Evolutionary conservation across 2,113 vertebrate genomes (phyloP), one percentile per base, ranked within the genome.

Genomic region (Tragelaphus imberbis): DNA sequence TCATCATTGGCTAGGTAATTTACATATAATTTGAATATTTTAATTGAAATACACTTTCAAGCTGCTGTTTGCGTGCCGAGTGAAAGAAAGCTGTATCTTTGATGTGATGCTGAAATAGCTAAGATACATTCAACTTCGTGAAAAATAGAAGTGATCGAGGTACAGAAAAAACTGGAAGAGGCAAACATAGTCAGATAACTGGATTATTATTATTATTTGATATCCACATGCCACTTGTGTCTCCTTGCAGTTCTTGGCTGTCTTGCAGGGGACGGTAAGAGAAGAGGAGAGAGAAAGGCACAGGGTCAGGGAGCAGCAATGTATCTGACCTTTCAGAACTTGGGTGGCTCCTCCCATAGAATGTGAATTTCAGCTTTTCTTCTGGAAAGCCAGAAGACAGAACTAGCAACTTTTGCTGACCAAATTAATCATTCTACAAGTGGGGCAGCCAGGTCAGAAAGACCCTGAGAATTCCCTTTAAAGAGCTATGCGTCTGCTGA

Each of bases 281-380:
- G 28, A 77, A 17, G n/a, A 36, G 17, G 71, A 51, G 36, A 59
- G 56, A 14, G 68, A 27, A 63, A 68, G 65, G n/a, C 0, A 0
- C 53, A 19, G 25, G 17, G 6, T 23, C 0, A 16, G 15, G 44
- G 3, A 28, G 21, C 17, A 58, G 40, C 15, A 1, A 30, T 5
- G 30, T 0, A 11, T 25, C 68, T n/a, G 65, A 28, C 12, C 65
- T 93, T 92, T 58, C 25, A 6, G 68, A 91, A 51, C 36, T 27
- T 7, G 7, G 30, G 11, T 30, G 16, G 51, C 30, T 75, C 3
- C 0, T n/a, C 61, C 40, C 53, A 10, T 11, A 25, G 21, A 53
- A 19, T 49, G 25, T 0, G 7, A 23, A n/a, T 9, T 21, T 27
- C 84, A 36, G 15, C 23, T 68, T 12, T 25, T 90, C 40, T 68